Evolutionary conservation across 2,888 invertebrate genomes (phyloP).

Genomic region (Microctonus hyperodae): DNA sequence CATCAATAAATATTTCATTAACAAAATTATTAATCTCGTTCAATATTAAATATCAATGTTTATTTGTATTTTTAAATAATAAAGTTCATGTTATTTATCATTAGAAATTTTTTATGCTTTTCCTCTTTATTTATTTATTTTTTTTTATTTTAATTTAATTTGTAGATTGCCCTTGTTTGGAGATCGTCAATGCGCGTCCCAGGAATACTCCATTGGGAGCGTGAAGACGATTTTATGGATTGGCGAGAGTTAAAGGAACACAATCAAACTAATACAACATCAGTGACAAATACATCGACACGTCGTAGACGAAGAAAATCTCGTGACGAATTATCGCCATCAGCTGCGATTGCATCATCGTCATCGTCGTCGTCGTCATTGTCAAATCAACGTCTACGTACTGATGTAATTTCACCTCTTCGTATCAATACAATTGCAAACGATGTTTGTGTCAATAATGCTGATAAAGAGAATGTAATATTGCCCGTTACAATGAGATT

Average conservation of each 20-base stretch:
- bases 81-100: too few relatives aligned
- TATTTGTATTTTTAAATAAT: too few relatives aligned
- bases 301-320: conserved; percentile 48
- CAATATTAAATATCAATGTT: too few relatives aligned
- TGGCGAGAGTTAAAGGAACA: conserved; percentile 55
- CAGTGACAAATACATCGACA: conserved; percentile 22
- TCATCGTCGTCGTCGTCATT: conserved; percentile 34
- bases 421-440: conserved; percentile 24
- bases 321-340: conserved; percentile 15
- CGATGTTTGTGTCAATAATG: conserved; percentile 6
- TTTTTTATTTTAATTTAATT: conserved; percentile 1
- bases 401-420: conserved; percentile 31
- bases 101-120: too few relatives aligned
- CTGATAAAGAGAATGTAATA: conserved; percentile 25
- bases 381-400: conserved; percentile 25
- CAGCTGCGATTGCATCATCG: not conserved
- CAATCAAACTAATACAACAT: conserved; percentile 3
- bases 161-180: conserved; percentile 61
- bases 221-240: conserved; percentile 62
- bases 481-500: conserved; percentile 30
- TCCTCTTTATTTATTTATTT: not conserved
- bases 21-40: not conserved
- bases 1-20: not conserved
- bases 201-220: conserved; percentile 61
- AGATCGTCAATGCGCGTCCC: conserved; percentile 62